Evolutionary conservation across 2,797 vertebrate species (phyloP), one percentile per base, ranked within the genome.

Genomic region (Amblyraja radiata): DNA sequence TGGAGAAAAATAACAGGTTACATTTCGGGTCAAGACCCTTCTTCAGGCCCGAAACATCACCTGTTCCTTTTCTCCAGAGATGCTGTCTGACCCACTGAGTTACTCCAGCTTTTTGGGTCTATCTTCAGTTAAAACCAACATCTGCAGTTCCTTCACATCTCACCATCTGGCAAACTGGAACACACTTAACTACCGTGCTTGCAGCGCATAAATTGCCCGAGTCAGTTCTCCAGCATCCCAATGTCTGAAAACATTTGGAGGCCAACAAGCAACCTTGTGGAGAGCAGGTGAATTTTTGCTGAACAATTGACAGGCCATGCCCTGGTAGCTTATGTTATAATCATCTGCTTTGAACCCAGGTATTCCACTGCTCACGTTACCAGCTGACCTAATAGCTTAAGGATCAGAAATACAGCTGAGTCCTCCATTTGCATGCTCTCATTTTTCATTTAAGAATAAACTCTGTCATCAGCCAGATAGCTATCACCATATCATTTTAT

Each of bases 321-420:
- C 71, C 25, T n/a, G 90, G 28, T 7, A 28, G 4, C 73, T 54
- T 21, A 13, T 39, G 32, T 74, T 74, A 28, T 54, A 39, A 76
- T 58, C 25, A 92, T 76, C 39, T 58, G 71, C 5, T 58, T 46
- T 14, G 71, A 58, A 92, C 28, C 10, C 23, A 92, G 21, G 39
- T 25, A 39, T 28, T 92, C 39, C 6, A 92, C 23, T 73, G 36
- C 71, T 46, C 13, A 54, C 28, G 23, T 1, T n/a, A 74, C 25
- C 73, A 39, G 71, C 14, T 92, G 39, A 92, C 13, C 25, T 92
- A 46, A 92, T 58, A 92, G 73, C 90, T 71, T n/a, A 1, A 58
- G 90, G 23, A 73, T 73, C 65, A 54, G 68, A 92, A 74, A 58
- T 76, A 76, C 90, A 76, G 90, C 90, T 92, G 90, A 92, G 71